Conservation (phyloP, 37 sponge, comb jelly and placozoan species). For the Tethya wilhelma region DNA sequence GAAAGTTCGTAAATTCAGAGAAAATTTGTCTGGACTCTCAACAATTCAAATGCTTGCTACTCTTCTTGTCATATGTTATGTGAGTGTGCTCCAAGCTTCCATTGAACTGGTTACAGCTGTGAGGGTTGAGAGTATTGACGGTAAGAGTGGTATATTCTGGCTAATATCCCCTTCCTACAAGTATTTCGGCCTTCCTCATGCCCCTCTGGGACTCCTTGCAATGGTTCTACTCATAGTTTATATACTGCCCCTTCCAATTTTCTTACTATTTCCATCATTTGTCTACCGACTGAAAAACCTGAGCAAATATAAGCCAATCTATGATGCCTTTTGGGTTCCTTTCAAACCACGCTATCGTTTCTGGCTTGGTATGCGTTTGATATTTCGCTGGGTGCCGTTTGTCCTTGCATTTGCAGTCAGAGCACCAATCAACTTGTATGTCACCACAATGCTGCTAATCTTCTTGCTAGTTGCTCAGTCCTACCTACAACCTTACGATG, state of each 20-base stretch:
- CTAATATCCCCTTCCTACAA: constrained; percentile 1
- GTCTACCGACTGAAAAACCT: neutral
- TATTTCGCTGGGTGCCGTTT: constrained; percentile 27
- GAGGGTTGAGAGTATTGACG: neutral
- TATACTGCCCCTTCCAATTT: constrained; percentile 20
- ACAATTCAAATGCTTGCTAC: constrained; percentile 40
- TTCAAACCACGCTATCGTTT: constrained; percentile 30
- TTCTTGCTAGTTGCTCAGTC: constrained; percentile 10
- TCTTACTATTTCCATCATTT: constrained; percentile 31
- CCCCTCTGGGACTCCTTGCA: constrained; percentile 3
- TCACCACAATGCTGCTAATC: neutral
- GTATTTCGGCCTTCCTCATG: constrained; percentile 11
- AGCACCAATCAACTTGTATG: constrained; percentile 7
- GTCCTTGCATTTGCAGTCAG: neutral
- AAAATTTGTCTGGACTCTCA: neutral
- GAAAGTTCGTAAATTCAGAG: neutral
- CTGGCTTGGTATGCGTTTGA: constrained; percentile 25
- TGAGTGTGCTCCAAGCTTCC: constrained; percentile 18
- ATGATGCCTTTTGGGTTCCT: constrained; percentile 44
- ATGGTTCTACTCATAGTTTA: constrained; percentile 12
- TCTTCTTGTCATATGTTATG: constrained; percentile 36
- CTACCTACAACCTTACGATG: constrained; percentile 13
- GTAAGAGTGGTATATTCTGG: neutral
- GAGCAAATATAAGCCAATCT: constrained; percentile 34
- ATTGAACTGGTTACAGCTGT: neutral